phyloP scores from a whole-genome alignment of 1,140 invertebrate species.

The Dendrolimus kikuchii region DNA sequence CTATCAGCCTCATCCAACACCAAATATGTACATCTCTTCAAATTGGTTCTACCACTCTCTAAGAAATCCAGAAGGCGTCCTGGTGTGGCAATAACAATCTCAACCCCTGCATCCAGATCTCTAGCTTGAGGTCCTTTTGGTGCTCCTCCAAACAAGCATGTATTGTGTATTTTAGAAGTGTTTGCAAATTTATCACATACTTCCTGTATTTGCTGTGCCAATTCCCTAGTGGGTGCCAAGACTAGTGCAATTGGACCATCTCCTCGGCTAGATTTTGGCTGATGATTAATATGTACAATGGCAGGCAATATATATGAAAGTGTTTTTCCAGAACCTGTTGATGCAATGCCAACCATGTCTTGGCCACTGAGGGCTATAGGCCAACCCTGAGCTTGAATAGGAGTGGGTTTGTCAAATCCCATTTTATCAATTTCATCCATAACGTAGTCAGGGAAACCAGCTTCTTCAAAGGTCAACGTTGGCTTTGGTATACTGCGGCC shows the following conservation, averaged over 20 bases:
- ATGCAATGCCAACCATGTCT: constrained; percentile 96
- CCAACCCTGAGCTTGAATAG: constrained; percentile 94
- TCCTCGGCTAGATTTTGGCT: constrained; percentile 84
- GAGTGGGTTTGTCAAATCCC: constrained; percentile 89
- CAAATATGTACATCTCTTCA: constrained; percentile 93
- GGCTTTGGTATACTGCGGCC: constrained; percentile 87
- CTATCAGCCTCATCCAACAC: constrained; percentile 98
- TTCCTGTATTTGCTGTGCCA: constrained; percentile 98
- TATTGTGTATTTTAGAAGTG: constrained; percentile 88
- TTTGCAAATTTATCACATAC: constrained; percentile 94
- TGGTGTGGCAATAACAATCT: constrained; percentile 95
- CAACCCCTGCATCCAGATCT: constrained; percentile 90
- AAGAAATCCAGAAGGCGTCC: constrained; percentile 96
- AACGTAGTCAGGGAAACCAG: constrained; percentile 87
- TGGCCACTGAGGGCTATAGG: constrained; percentile 93
- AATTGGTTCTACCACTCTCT: constrained; percentile 92
- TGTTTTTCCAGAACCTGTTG: constrained; percentile 96
- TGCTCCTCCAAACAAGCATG: constrained; percentile 96
- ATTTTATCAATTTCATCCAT: constrained; percentile 85
- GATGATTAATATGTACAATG: constrained; percentile 95
- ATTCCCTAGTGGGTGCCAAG: constrained; percentile 94
- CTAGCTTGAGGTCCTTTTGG: constrained; percentile 88
- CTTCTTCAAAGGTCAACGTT: constrained; percentile 87
- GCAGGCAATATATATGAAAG: constrained; percentile 87
- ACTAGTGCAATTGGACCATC: constrained; percentile 95